Evolutionary conservation across 2,113 vertebrate genomes (phyloP).

Genomic region (Thryonomys swinderianus): DNA sequence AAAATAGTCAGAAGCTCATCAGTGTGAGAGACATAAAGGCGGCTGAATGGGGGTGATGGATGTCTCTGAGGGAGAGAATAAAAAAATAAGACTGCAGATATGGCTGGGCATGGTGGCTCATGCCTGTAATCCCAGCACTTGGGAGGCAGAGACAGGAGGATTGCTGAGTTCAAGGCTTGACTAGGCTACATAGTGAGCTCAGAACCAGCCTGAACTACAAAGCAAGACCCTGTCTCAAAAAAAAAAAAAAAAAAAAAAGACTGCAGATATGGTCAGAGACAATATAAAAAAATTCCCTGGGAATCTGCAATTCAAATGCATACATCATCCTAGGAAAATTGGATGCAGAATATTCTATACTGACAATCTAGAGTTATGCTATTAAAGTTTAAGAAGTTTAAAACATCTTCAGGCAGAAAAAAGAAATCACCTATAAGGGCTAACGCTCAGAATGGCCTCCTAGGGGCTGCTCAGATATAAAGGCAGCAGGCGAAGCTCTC

Average conservation of each 20-base stretch:
- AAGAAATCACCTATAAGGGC: not conserved
- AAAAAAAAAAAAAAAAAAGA: not conserved
- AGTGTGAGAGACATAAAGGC: not conserved
- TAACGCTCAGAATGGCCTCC: conserved; percentile 4
- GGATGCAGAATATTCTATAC: not conserved
- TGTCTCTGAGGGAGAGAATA: not conserved
- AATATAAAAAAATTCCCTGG: not conserved
- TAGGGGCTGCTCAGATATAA: not conserved
- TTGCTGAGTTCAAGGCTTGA: no score
- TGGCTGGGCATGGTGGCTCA: no score
- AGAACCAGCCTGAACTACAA: no score
- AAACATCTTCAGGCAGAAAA: conserved; percentile 31
- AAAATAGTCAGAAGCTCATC: not conserved
- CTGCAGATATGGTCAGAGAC: not conserved
- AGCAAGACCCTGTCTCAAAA: no score
- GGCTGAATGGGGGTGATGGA: not conserved
- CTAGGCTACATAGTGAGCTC: no score
- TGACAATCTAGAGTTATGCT: not conserved
- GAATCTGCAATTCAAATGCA: not conserved
- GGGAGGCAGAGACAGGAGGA: no score
- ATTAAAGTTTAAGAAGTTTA: conserved; percentile 46
- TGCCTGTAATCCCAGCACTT: no score
- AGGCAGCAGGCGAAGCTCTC: not conserved
- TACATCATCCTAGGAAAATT: not conserved
- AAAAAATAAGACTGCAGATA: not conserved